These are phyloP conservation scores for Alauda arvensis DNA, from an alignment of 2,797 vertebrate genomes.

Conservation along the genomic window DNA sequence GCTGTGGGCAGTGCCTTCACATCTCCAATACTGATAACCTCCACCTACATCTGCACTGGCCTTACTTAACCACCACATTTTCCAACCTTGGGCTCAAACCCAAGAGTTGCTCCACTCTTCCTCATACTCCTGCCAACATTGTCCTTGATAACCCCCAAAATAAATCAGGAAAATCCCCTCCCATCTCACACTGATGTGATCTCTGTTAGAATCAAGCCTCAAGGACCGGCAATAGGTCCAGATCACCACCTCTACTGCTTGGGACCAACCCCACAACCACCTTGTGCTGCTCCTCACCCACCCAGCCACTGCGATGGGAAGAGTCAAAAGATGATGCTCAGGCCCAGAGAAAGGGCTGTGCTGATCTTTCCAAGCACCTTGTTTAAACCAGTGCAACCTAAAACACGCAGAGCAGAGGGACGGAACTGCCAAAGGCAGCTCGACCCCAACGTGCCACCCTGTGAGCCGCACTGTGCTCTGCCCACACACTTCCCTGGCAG, in stretches of 20 bases:
- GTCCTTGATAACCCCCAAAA: background rate
- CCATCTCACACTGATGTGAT: background rate
- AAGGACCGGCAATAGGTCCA: background rate
- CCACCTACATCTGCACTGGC: background rate
- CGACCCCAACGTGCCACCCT: fast-evolving
- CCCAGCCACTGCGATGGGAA: background rate
- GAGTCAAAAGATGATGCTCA: background rate
- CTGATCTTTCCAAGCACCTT: background rate
- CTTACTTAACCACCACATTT: fast-evolving
- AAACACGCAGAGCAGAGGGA: background rate
- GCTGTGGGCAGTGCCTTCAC: background rate
- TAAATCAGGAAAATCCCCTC: background rate
- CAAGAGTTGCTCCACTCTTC: background rate
- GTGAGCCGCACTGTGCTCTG: background rate
- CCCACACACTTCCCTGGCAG: background rate
- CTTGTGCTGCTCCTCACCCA: background rate
- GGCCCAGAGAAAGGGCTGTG: background rate
- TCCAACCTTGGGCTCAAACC: background rate
- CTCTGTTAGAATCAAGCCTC: background rate
- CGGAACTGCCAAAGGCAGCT: background rate
- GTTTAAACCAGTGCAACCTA: background rate
- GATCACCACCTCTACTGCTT: background rate
- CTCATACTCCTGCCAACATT: fast-evolving
- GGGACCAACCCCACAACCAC: background rate
- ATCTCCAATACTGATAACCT: background rate